These are phyloP conservation scores for Himalopsyche kuldschensis DNA, from an alignment of 2,888 invertebrate species.

Conservation along the genomic window DNA sequence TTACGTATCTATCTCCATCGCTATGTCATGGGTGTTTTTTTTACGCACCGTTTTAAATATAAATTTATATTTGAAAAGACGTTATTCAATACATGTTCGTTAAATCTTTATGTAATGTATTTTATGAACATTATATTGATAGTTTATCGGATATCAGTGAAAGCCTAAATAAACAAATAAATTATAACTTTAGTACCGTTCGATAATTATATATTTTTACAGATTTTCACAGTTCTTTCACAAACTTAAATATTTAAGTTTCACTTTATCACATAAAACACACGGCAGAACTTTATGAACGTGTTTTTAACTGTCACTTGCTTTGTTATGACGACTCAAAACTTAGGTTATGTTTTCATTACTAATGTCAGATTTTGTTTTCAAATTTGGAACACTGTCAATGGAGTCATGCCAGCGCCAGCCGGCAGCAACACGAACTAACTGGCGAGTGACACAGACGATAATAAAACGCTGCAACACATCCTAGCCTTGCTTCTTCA, in stretches of 20 bases:
- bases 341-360: background rate
- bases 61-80: no score
- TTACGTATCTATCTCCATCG: no score
- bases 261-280: no score
- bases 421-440: constrained; percentile 24
- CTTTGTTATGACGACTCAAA: background rate
- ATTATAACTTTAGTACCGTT: background rate
- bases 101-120: no score
- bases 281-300: background rate
- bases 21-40: no score
- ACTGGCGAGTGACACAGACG: constrained; percentile 18
- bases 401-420: constrained; percentile 22
- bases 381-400: constrained; percentile 5
- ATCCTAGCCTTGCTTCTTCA: background rate
- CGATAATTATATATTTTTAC: background rate
- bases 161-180: background rate
- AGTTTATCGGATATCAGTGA: background rate
- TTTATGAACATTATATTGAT: no score
- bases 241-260: background rate
- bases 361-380: constrained; percentile 9
- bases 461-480: background rate
- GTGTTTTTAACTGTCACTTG: background rate
- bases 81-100: no score
- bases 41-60: no score
- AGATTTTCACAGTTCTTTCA: background rate